A percentile compares a stretch with the other conserved stretches of the same genome.
Evolutionary conservation across 2,797 vertebrate genomes (phyloP).

Genomic region (Galago senegalensis): DNA sequence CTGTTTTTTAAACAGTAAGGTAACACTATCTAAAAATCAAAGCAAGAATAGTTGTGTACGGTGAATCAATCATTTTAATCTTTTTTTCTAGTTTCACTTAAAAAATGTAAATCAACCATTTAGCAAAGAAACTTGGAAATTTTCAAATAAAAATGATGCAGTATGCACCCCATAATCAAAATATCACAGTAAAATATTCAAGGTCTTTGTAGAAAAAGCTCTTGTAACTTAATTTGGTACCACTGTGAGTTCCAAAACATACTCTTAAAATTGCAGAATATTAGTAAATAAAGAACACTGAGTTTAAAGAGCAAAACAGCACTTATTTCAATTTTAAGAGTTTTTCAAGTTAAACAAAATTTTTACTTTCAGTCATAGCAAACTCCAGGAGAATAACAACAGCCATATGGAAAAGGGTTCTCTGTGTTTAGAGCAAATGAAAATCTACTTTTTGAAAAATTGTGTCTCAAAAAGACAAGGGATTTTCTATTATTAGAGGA

Average conservation of each 20-base stretch:
- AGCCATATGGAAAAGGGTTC: background rate
- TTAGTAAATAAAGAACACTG: background rate
- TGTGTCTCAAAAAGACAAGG: background rate
- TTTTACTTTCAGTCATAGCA: background rate
- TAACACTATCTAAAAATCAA: background rate
- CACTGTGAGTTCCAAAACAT: background rate
- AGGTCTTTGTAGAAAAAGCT: conserved; percentile 47
- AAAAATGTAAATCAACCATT: conserved; percentile 81
- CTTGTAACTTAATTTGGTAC: background rate
- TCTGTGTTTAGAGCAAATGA: background rate
- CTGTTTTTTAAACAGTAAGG: background rate
- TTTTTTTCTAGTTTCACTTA: conserved; percentile 82
- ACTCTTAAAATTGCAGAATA: conserved; percentile 2
- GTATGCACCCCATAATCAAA: conserved; percentile 89
- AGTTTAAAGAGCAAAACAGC: background rate
- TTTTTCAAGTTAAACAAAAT: background rate
- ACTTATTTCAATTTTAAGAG: background rate
- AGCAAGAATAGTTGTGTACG: background rate
- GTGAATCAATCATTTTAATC: conserved; percentile 13
- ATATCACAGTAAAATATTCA: conserved; percentile 74
- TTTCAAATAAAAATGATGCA: conserved; percentile 87
- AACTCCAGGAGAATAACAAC: background rate
- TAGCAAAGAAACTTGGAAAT: conserved; percentile 84
- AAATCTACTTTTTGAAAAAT: background rate
- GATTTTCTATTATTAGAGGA: background rate